Conservation (phyloP, 1,140 invertebrate genomes). For the Papilio aristodemus region DNA sequence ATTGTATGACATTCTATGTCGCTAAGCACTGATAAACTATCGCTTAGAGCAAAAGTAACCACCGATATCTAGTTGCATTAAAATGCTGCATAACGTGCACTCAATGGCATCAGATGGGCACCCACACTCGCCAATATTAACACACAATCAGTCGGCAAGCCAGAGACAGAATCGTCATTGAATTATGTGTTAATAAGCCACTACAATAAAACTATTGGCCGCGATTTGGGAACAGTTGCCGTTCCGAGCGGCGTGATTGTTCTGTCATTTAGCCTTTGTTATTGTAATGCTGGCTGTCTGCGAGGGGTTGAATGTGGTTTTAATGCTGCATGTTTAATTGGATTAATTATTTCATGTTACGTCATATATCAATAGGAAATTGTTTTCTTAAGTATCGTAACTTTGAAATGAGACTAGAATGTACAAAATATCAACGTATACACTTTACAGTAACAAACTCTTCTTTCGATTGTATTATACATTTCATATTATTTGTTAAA, state of each 20-base stretch:
- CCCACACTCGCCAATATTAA: constrained; percentile 29
- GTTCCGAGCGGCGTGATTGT: neutral
- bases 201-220: constrained; percentile 21
- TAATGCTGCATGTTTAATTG: constrained; percentile 1
- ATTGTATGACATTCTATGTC: no score
- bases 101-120: constrained; percentile 19
- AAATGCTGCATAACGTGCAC: neutral
- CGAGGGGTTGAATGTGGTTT: neutral
- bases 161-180: constrained; percentile 32
- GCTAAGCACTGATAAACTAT: no score
- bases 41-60: no score
- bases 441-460: no score
- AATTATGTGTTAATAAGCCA: constrained; percentile 37
- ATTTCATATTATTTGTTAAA: no score
- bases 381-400: neutral
- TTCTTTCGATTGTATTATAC: no score
- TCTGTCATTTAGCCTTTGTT: constrained; percentile 12
- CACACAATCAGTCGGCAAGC: constrained; percentile 30
- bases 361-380: neutral
- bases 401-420: no score
- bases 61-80: neutral
- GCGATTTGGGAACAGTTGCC: constrained; percentile 17
- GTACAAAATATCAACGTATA: no score
- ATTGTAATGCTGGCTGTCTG: neutral
- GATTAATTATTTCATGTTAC: neutral